Percentiles rank a stretch among this genome's conserved stretches.
These are phyloP conservation scores for Gymnocephalus cernua DNA, from an alignment of 2,113 vertebrate genomes.

Conservation along the genomic window DNA sequence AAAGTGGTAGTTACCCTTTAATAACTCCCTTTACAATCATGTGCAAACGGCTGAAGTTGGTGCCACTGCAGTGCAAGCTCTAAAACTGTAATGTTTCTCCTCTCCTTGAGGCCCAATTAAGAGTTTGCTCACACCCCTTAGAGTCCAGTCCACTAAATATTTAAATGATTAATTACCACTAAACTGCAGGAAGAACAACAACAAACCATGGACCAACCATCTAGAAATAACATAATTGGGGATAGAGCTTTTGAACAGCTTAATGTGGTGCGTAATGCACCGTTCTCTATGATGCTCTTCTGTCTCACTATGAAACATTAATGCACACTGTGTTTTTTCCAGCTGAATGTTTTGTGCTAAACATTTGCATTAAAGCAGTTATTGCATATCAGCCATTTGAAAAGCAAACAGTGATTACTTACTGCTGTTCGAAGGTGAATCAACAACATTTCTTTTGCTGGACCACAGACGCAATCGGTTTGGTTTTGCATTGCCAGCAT, in stretches of 20 bases:
- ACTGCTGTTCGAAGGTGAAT: neutral
- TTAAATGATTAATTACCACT: constrained; percentile 69
- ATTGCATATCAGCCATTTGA: constrained; percentile 44
- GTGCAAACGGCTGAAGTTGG: constrained; percentile 34
- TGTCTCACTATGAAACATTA: constrained; percentile 59
- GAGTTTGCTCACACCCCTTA: constrained; percentile 43
- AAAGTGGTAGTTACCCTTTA: neutral
- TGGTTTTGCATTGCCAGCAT: constrained; percentile 30
- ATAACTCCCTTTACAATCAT: constrained; percentile 33
- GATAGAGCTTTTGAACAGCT: constrained; percentile 18
- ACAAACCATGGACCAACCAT: constrained; percentile 26
- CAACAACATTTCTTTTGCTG: constrained; percentile 19
- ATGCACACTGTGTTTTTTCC: constrained; percentile 52
- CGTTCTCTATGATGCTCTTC: constrained; percentile 35
- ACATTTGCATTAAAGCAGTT: constrained; percentile 57
- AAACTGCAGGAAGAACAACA: constrained; percentile 53
- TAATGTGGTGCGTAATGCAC: constrained; percentile 2
- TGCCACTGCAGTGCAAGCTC: neutral
- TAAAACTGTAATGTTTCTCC: constrained; percentile 27
- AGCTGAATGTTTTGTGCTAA: constrained; percentile 49
- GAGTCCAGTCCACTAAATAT: constrained; percentile 53
- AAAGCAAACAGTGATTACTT: constrained; percentile 48
- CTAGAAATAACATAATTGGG: constrained; percentile 45
- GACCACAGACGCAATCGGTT: constrained; percentile 7
- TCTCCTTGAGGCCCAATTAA: constrained; percentile 68